Percentiles rank a stretch among this genome's conserved stretches.
phyloP scores from a whole-genome alignment of 2,888 invertebrate species.

The Diaprepes abbreviatus region DNA sequence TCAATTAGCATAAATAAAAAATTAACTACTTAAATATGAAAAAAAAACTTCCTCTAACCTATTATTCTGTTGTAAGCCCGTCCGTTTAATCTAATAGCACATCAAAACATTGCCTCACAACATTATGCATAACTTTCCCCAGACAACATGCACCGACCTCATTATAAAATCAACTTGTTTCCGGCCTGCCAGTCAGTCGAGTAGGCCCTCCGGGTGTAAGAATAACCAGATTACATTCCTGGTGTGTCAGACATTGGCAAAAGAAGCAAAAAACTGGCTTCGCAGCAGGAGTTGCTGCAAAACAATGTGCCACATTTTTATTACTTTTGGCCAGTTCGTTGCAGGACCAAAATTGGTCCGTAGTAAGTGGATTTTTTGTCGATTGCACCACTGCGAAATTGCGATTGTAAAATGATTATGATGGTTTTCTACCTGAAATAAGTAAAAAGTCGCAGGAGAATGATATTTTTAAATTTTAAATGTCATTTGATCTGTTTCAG shows the following conservation, averaged over 20 bases:
- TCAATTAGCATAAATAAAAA: neutral
- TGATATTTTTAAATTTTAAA: constrained; percentile 33
- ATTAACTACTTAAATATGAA: neutral
- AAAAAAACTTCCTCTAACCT: neutral
- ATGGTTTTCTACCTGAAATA: constrained; percentile 41
- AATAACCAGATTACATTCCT: constrained; percentile 59
- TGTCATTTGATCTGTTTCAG: constrained; percentile 45
- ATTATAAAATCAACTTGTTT: constrained; percentile 43
- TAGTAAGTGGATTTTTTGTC: constrained; percentile 33
- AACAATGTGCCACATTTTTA: constrained; percentile 57
- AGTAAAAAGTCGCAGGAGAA: constrained; percentile 40
- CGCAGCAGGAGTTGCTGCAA: constrained; percentile 56
- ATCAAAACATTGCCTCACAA: constrained; percentile 18
- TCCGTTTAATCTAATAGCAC: constrained; percentile 1
- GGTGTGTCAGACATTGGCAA: constrained; percentile 58
- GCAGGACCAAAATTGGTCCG: constrained; percentile 39
- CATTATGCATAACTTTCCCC: constrained; percentile 30
- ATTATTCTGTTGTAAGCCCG: constrained; percentile 13
- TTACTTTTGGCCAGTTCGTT: constrained; percentile 50
- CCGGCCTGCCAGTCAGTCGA: constrained; percentile 39
- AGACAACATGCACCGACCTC: constrained; percentile 36
- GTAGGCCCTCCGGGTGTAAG: constrained; percentile 54
- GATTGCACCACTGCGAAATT: constrained; percentile 39
- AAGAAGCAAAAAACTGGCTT: constrained; percentile 51
- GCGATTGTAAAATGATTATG: constrained; percentile 33